Base-by-base conservation (phyloP, 2,888 invertebrate species). In the Nymphalis polychloros region DNA sequence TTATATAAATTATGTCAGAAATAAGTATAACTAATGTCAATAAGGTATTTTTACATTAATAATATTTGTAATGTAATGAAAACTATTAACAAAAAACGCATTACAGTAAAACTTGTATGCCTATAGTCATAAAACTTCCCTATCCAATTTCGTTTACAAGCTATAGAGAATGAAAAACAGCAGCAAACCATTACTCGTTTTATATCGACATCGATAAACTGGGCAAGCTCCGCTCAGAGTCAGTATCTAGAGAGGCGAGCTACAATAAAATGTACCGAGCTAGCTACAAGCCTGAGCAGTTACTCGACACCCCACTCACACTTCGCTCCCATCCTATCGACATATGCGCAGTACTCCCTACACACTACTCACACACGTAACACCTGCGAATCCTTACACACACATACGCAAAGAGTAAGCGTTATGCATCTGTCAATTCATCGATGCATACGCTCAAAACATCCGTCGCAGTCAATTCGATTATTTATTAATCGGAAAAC, bases 201-300 rank as follows among this genome's bases (percentile, higher is more conserved):
- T 87, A 82, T 84, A 90, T 90, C 90, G 90, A 89, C 84, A 87
- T 89, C 88, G 88, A 87, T 87, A 90, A 87, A 86, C 79, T 70
- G 73, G 70, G 72, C 65, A 68, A 76, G 64, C 81, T 76, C 81
- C 82, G 82, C 86, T 81, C 81, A 76, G 78, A 81, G 78, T 77
- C 84, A 82, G 86, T 89, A 90, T 90, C 89, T 87, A 87, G 87
- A 89, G 89, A 88, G 85, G 86, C 85, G 84, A 87, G 90, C 88
- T 91, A 91, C 91, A 92, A 91, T 92, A 92, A 92, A 92, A 92
- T 90, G 90, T 92, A 90, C 89, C 87, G 82, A 88, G 89, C 89
- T 88, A 88, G 90, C 89, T 90, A 89, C 90, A 87, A 89, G 88
- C 89, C 86, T 86, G 89, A 90, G 90, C 91, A 89, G 91, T 90